Conservation (phyloP, 2,113 vertebrate genomes). For the Mobula hypostoma region DNA sequence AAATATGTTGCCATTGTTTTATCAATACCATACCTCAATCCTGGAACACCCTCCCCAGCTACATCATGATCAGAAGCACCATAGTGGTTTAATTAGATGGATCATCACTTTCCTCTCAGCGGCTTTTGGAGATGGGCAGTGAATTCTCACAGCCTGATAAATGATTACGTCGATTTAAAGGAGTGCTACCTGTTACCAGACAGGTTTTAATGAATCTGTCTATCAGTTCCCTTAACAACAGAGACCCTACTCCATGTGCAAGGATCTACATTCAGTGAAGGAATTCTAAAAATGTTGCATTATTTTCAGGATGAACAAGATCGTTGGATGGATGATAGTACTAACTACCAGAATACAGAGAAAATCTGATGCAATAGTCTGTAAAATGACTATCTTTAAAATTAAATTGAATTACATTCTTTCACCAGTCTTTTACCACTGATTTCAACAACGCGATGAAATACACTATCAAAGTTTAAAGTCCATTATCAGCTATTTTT, state of each 20-base stretch:
- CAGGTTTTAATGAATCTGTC: background rate
- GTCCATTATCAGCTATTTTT: background rate
- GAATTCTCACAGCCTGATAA: no score
- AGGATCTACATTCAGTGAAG: background rate
- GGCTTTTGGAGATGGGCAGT: no score
- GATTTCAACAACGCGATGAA: slow-evolving; percentile 16
- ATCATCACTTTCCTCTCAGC: no score
- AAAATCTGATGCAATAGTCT: background rate
- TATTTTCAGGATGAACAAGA: background rate
- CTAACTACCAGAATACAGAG: background rate
- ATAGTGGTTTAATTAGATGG: no score
- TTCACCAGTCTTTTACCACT: background rate
- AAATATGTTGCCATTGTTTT: no score
- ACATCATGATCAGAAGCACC: no score
- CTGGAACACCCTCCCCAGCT: no score
- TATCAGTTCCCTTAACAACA: background rate
- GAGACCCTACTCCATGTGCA: background rate
- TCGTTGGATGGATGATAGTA: background rate
- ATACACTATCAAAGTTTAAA: background rate
- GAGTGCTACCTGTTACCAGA: background rate
- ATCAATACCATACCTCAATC: no score
- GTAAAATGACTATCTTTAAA: background rate
- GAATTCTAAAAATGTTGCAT: background rate
- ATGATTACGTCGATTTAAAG: background rate
- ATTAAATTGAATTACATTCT: background rate